Evolutionary conservation across 2,113 vertebrate genomes (phyloP).

Genomic region (Psephotus haematonotus): DNA sequence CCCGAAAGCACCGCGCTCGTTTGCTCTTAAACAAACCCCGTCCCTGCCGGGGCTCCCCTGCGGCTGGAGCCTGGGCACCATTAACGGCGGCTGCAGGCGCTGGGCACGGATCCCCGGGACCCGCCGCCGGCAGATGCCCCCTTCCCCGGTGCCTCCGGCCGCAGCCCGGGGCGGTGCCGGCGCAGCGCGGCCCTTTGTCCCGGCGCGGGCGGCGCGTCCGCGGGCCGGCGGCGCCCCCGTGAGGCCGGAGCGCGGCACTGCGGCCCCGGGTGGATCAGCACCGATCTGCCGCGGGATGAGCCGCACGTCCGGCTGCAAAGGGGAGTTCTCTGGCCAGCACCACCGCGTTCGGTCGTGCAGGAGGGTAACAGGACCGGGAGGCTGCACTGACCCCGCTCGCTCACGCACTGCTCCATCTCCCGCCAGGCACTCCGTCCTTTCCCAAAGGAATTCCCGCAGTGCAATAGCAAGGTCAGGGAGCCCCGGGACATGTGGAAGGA

Average conservation of each 20-base stretch:
- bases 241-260: constrained; percentile 31
- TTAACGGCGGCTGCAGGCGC: background rate
- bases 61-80: background rate
- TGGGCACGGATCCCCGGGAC: background rate
- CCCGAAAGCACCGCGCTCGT: background rate
- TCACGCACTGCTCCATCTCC: too few species aligned
- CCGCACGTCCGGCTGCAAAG: background rate
- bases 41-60: background rate
- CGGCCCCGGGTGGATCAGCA: too few species aligned
- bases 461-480: background rate
- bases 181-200: constrained; percentile 11
- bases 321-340: background rate
- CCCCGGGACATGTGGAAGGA: background rate
- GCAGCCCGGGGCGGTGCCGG: background rate
- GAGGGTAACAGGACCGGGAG: accelerated
- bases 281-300: too few species aligned
- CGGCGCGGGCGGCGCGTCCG: background rate
- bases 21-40: background rate
- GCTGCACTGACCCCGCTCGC: accelerated
- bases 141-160: too few species aligned
- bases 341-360: background rate
- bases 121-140: background rate
- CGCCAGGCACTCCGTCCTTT: background rate
- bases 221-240: constrained; percentile 78
- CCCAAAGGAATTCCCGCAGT: background rate